Base-by-base conservation (phyloP, 1,140 invertebrate genomes). In the Leptinotarsa defecta region DNA sequence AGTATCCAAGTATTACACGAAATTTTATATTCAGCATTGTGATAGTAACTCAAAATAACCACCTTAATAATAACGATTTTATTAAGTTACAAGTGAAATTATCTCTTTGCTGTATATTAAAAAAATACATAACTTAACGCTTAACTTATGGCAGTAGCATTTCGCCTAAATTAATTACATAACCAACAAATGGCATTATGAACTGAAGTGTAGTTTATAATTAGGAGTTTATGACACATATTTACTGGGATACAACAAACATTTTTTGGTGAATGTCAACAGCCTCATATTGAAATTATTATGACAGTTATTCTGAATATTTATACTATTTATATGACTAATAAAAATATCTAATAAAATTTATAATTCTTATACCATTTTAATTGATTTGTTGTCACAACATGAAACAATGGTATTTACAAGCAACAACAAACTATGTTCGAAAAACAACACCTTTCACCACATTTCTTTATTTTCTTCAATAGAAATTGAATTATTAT, bases 381-480 rank as follows among this genome's bases (percentile, higher is more conserved):
- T 76, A 78, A 78, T 78, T 78, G 77, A 78, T 77, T 79, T 77
- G 70, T 72, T 71, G 70, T 79, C 78, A 79, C 78, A 79, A 76
- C 34, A 43, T 76, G 77, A 77, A 77, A 77, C 73, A 77, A 77
- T 19, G 52, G n/a, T 79, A 79, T 74, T 65, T 77, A 79, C 76
- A 76, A 24, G 64, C 68, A 64, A 64, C 65, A 1, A 24, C 63
- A 22, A 24, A 34, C 27, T 64, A 64, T 64, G 62, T 64, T 64
- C 62, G 24, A 24, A 34, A 34, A 34, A 43, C 34, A 11, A 11
- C 34, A 43, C 34, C 6, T 43, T 43, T 11, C 34, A 43, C 34
- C 34, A 43, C 34, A 43, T 43, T 43, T 43, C 34, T 43, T 43
- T 3, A 43, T 43, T 3, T 43, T 43, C 1, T 43, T 43, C 34